phyloP scores from a whole-genome alignment of 2,113 vertebrate species.

The Sapayoa aenigma region DNA sequence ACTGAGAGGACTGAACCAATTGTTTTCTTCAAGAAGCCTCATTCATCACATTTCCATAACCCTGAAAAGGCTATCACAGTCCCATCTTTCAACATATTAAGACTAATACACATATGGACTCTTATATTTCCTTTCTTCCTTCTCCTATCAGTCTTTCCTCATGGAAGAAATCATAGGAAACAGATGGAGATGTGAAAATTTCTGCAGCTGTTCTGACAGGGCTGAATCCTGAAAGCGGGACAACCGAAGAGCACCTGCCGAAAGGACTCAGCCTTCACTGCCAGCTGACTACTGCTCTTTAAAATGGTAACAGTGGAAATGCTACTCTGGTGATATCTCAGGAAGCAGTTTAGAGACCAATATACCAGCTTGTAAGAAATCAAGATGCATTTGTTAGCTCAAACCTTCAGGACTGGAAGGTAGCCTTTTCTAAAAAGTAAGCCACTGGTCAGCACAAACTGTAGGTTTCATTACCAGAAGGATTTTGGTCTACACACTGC shows the following conservation, averaged over 20 bases:
- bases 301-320: not conserved
- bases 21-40: not conserved
- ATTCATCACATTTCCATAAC: conserved; percentile 7
- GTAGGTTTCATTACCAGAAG: not conserved
- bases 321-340: not conserved
- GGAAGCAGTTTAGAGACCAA: not conserved
- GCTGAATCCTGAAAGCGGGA: not conserved
- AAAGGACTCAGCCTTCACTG: not conserved
- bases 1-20: not conserved
- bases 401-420: not conserved
- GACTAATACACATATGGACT: not conserved
- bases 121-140: not conserved
- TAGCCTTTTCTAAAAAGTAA: not conserved
- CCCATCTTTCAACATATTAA: not conserved
- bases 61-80: not conserved
- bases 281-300: not conserved
- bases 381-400: not conserved
- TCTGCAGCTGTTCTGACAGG: not conserved
- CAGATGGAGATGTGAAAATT: not conserved
- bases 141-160: not conserved
- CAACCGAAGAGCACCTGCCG: not conserved
- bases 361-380: not conserved
- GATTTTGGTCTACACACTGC: not conserved
- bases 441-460: not conserved
- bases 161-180: not conserved